These are phyloP conservation scores for Dasysyrphus tricinctus DNA, from an alignment of 2,888 invertebrate genomes.

Conservation along the genomic window DNA sequence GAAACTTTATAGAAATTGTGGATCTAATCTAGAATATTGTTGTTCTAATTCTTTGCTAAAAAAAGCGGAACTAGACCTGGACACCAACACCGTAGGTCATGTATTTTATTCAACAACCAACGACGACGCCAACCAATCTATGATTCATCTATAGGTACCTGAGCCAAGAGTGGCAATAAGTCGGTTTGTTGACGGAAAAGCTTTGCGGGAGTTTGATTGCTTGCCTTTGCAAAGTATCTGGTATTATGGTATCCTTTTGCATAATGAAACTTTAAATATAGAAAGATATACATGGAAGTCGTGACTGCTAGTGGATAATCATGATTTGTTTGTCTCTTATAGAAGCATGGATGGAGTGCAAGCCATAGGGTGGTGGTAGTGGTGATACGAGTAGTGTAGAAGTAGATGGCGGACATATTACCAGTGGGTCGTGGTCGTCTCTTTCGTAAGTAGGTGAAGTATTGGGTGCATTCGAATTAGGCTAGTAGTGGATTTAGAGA, in stretches of 20 bases:
- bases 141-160: slow-evolving; percentile 49
- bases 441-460: slow-evolving; percentile 56
- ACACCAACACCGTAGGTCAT: slow-evolving; percentile 23
- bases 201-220: slow-evolving; percentile 30
- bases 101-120: not conserved
- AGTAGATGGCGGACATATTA: not conserved
- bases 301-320: slow-evolving; percentile 66
- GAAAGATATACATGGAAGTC: slow-evolving; percentile 48
- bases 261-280: slow-evolving; percentile 45
- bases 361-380: not conserved
- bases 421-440: slow-evolving; percentile 45
- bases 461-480: slow-evolving; percentile 42
- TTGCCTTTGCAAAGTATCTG: not conserved
- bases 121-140: slow-evolving; percentile 4
- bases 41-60: slow-evolving; percentile 19
- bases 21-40: slow-evolving; percentile 32
- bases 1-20: slow-evolving; percentile 17
- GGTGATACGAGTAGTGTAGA: not conserved
- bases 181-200: slow-evolving; percentile 67
- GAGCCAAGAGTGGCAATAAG: slow-evolving; percentile 18
- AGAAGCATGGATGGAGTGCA: slow-evolving; percentile 5
- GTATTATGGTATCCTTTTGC: slow-evolving; percentile 60
- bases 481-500: slow-evolving; percentile 36
- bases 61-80: slow-evolving; percentile 55
- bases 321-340: slow-evolving; percentile 56